Conservation (phyloP, 2,113 vertebrate genomes). For the Trogon surrucura region DNA sequence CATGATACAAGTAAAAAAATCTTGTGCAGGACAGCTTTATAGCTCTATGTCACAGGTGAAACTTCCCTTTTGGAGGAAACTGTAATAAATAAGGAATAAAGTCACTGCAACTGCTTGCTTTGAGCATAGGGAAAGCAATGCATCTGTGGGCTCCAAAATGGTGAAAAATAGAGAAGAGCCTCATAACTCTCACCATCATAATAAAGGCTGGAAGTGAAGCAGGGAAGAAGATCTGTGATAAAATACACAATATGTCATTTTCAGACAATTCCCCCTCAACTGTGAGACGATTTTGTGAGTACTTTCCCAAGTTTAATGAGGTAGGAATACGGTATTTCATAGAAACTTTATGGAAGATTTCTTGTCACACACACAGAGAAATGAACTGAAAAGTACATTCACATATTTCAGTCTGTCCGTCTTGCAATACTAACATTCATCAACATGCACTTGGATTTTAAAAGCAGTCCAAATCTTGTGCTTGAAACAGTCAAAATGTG, state of each 20-base stretch:
- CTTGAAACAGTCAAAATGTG: neutral
- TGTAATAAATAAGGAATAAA: neutral
- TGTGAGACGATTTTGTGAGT: neutral
- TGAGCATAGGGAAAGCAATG: neutral
- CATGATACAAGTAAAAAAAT: neutral
- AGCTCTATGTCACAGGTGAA: neutral
- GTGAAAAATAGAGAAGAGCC: neutral
- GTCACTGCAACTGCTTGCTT: neutral
- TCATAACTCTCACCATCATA: neutral
- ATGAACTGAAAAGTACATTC: neutral
- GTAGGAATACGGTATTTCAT: neutral
- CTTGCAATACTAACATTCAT: neutral
- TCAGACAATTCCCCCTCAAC: neutral
- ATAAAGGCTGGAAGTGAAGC: neutral
- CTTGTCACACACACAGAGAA: neutral
- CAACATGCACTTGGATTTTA: neutral
- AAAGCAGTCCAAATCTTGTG: neutral
- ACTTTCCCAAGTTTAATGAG: neutral
- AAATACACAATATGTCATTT: neutral
- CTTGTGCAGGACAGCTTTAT: neutral
- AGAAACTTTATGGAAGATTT: neutral
- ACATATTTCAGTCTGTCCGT: neutral
- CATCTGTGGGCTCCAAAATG: neutral
- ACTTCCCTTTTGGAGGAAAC: neutral
- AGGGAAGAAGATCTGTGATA: neutral